These are phyloP conservation scores for Bucco capensis DNA, from an alignment of 2,113 vertebrate genomes.

Conservation along the genomic window DNA sequence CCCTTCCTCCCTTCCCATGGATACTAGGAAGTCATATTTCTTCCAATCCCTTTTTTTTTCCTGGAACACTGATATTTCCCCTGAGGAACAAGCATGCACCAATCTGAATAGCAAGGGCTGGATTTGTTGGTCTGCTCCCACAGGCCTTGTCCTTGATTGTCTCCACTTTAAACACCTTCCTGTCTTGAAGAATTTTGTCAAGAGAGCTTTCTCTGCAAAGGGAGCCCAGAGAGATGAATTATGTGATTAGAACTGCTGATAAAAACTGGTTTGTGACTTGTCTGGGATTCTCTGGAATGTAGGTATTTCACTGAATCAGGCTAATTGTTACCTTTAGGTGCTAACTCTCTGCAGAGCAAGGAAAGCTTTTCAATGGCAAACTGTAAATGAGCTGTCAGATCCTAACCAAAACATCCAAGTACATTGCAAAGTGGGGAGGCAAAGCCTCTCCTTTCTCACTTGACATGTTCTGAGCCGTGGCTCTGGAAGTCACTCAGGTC, in stretches of 20 bases:
- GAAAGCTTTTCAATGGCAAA: not conserved
- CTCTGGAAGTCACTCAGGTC: constrained; percentile 32
- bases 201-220: not conserved
- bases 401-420: not conserved
- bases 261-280: not conserved
- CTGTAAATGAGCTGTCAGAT: not conserved
- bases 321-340: not conserved
- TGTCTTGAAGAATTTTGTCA: not conserved
- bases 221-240: not conserved
- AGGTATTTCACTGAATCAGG: not conserved
- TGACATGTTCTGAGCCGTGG: not conserved
- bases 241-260: constrained; percentile 33
- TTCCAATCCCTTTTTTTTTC: not conserved
- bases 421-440: not conserved
- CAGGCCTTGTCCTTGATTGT: not conserved
- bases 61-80: not conserved
- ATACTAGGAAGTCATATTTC: no score
- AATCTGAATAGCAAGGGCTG: not conserved
- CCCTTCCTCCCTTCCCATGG: no score
- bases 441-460: not conserved
- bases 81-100: not conserved
- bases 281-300: not conserved
- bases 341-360: not conserved
- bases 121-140: not conserved
- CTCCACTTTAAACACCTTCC: not conserved